phyloP scores from a whole-genome alignment of 2,797 vertebrate species.

The Microchirus variegatus region DNA sequence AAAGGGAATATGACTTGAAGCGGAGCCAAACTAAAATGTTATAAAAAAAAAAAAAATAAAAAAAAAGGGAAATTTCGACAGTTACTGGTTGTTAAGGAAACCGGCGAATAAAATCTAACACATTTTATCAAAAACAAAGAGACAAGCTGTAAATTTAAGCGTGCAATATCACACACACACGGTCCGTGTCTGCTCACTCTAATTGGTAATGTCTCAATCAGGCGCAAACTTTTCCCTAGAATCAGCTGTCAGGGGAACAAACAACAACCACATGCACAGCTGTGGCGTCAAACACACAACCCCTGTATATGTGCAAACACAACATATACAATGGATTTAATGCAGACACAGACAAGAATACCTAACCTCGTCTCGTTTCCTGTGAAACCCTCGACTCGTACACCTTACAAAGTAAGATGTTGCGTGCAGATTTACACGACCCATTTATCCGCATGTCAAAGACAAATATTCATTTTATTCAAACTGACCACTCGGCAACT shows the following conservation, averaged over 20 bases:
- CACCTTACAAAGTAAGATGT: constrained; percentile 20
- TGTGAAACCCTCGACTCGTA: constrained; percentile 29
- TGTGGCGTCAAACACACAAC: constrained; percentile 12
- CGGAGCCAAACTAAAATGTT: background rate
- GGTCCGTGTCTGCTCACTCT: constrained; percentile 40
- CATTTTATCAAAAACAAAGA: background rate
- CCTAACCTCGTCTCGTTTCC: background rate
- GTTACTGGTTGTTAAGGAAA: background rate
- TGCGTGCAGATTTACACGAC: background rate
- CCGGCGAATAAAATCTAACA: constrained; percentile 18
- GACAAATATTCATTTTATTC: constrained; percentile 21
- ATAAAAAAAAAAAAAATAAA: background rate
- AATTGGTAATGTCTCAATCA: constrained; percentile 57
- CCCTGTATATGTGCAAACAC: constrained; percentile 43
- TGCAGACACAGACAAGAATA: constrained; percentile 2
- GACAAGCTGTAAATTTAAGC: constrained; percentile 13
- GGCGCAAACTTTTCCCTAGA: constrained; percentile 40
- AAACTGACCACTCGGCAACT: constrained; percentile 26
- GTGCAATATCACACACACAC: constrained; percentile 45
- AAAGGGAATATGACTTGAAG: constrained; percentile 8
- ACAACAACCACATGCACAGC: constrained; percentile 40
- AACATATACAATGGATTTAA: background rate
- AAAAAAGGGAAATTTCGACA: background rate
- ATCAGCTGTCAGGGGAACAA: constrained; percentile 39
- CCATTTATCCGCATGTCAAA: constrained; percentile 14